phyloP scores from a whole-genome alignment of 1,140 invertebrate species.

The Drosophila ohnishii region DNA sequence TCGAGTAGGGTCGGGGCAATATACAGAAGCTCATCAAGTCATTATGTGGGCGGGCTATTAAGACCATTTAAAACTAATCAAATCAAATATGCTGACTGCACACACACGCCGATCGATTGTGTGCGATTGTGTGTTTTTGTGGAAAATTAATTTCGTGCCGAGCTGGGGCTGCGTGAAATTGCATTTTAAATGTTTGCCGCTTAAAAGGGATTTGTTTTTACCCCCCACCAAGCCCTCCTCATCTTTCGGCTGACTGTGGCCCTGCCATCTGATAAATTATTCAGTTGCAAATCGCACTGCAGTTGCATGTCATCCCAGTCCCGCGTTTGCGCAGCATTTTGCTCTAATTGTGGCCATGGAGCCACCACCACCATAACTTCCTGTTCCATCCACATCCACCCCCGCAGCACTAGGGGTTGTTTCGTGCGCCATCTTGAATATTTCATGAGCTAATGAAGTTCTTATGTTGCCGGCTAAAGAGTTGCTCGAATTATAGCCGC shows the following conservation, averaged over 20 bases:
- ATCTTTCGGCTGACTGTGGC: constrained; percentile 12
- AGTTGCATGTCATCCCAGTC: constrained; percentile 23
- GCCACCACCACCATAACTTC: neutral
- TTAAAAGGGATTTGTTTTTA: constrained; percentile 65
- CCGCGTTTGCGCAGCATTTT: constrained; percentile 75
- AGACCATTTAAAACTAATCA: constrained; percentile 80
- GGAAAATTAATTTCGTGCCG: constrained; percentile 72
- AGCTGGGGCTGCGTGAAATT: constrained; percentile 59
- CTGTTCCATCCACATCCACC: constrained; percentile 12
- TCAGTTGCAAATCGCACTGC: constrained; percentile 60
- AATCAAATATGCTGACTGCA: constrained; percentile 70
- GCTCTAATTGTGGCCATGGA: constrained; percentile 72
- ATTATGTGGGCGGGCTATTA: constrained; percentile 68
- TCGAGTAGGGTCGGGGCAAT: constrained; percentile 6
- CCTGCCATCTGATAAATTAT: constrained; percentile 54
- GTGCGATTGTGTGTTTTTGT: constrained; percentile 51
- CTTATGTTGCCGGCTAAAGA: constrained; percentile 61
- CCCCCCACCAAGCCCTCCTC: neutral
- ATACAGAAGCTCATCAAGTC: constrained; percentile 66
- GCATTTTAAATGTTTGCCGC: constrained; percentile 73
- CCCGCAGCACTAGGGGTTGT: constrained; percentile 43
- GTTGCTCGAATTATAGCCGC: constrained; percentile 49
- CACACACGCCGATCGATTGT: constrained; percentile 32
- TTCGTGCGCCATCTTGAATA: constrained; percentile 77
- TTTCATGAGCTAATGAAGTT: constrained; percentile 81